Conservation (phyloP, 2,888 invertebrate genomes). For the Notocelia uddmanniana region DNA sequence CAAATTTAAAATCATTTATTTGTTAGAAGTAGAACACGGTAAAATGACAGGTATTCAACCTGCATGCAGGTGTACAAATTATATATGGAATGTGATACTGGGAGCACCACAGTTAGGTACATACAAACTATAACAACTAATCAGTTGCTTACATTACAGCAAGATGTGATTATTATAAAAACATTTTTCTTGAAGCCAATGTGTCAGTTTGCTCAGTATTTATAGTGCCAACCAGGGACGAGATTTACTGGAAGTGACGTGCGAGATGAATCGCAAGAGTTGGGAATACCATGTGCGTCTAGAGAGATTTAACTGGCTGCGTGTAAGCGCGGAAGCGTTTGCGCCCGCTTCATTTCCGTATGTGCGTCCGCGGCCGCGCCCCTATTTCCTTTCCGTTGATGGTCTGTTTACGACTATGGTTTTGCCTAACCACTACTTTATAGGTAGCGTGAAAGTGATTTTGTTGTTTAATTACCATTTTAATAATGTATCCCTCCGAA, state of each 20-base stretch:
- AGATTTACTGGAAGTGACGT: background rate
- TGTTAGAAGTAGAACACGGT: too few relatives aligned
- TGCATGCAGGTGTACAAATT: too few relatives aligned
- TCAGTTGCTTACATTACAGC: too few relatives aligned
- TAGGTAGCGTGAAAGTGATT: constrained; percentile 19
- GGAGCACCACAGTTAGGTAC: too few relatives aligned
- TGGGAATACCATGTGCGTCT: constrained; percentile 7
- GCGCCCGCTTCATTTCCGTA: constrained; percentile 71
- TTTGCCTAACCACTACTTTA: constrained; percentile 46
- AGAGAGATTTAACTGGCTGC: constrained; percentile 50
- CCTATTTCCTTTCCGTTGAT: constrained; percentile 66
- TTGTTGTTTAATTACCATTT: background rate
- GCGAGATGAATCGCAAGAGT: background rate
- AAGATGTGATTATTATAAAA: too few relatives aligned
- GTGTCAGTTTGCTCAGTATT: too few relatives aligned
- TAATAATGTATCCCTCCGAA: background rate
- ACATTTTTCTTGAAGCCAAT: too few relatives aligned
- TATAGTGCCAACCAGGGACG: too few relatives aligned
- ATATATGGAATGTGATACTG: too few relatives aligned
- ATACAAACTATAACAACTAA: too few relatives aligned
- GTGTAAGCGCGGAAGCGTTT: constrained; percentile 59
- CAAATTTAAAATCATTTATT: background rate
- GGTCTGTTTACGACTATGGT: constrained; percentile 63
- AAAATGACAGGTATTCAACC: too few relatives aligned
- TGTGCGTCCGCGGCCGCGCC: constrained; percentile 62